Evolutionary conservation across 2,113 vertebrate genomes (phyloP), one percentile per base, ranked within the genome.

Genomic region (Prinia subflava): DNA sequence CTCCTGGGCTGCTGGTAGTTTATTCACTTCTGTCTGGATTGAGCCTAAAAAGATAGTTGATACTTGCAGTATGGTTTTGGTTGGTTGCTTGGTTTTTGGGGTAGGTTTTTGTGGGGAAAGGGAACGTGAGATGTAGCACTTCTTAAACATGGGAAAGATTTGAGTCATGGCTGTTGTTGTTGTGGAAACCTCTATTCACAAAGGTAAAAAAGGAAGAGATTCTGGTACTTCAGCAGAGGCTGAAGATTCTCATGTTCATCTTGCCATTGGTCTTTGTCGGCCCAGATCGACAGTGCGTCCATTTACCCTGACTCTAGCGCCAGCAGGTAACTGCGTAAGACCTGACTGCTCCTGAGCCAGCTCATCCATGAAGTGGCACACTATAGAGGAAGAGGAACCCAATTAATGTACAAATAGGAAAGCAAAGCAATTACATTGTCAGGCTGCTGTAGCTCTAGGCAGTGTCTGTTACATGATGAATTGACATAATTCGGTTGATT

Each of bases 231-330:
- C 35, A 82, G 33, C 64, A 67, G 33, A 85, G 33, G 27, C 30
- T 82, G 60, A 85, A 86, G 41, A 42, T 52, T 75, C 10, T 91
- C 18, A 2, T 44, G 60, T 78, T 47, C 30, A 8, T 78, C 74
- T 77, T 81, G 15, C 35, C 24, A 20, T 12, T 74, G 60, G 22
- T 65, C 20, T 85, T 60, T 46, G 33, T 73, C 0, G 1, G 37
- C 30, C 37, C 52, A 65, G 12, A 23, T 22, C 0, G 0, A 44
- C 3, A 15, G 24, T 30, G 16, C 1, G 4, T 73, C 64, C 15
- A 19, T 69, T 17, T 35, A 13, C 11, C 33, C 41, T 52, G 20
- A 56, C 35, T 50, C 28, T 24, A 13, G 35, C 41, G 60, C 55
- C 35, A 42, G 19, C 8, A 74, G 69, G 31, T 60, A 44, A 4